Base-by-base conservation (phyloP, 2,888 invertebrate species). In the Seira sanloemensis region DNA sequence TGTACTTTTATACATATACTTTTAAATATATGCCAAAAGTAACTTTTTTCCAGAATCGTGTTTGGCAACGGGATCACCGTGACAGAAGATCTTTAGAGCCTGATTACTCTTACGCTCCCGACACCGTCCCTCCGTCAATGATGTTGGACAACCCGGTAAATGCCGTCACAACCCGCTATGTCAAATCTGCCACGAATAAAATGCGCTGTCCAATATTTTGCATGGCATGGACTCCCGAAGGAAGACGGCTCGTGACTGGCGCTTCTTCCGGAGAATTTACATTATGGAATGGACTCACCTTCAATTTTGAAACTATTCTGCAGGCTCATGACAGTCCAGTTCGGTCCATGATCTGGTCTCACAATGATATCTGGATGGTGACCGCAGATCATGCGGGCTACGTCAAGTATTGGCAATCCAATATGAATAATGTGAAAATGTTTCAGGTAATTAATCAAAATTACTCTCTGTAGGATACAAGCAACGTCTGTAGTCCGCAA, bases 391-490 rank as follows among this genome's bases (percentile, higher is more conserved):
- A 99, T 91, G 96, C 96, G 74, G 99, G 99, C 85, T 99, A 97
- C 91, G 97, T 99, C 88, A 99, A 99, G 91, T 99, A 99, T 93
- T 99, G 99, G 99, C 99, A 99, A 93, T 97, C 98, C 90, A 99
- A 99, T 92, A 99, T 99, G 99, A 99, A 99, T 93, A 99, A 99
- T 93, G 99, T 99, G 82, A 99, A 99, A 94, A 99, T 99, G 98
- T 99, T 98, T 93, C 99, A 99, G 93, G 89, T 89, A 81, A 62
- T 75, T n/a, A n/a, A n/a, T n/a, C n/a, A n/a, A n/a, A n/a, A n/a
- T n/a, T n/a, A n/a, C n/a, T n/a, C n/a, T n/a, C n/a, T n/a, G n/a
- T n/a, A n/a, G n/a, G n/a, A n/a, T n/a, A n/a, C n/a, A n/a, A n/a
- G n/a, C n/a, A n/a, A n/a, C n/a, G n/a, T n/a, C n/a, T n/a, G n/a